These are phyloP conservation scores for Dromaius novaehollandiae DNA, from an alignment of 2,113 vertebrate genomes.

Conservation along the genomic window DNA sequence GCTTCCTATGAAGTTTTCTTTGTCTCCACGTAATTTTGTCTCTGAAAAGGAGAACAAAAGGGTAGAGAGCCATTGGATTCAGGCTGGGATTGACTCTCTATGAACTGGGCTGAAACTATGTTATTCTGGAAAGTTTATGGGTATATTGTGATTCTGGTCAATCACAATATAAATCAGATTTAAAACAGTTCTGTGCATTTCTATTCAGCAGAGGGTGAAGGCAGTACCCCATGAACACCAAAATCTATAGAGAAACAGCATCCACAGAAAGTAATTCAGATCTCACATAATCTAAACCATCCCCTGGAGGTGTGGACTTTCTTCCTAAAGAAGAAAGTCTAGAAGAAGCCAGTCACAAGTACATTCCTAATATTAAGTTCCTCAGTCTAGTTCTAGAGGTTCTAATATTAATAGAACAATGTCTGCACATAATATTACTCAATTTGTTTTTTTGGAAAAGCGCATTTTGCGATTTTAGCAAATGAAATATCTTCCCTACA, in stretches of 20 bases:
- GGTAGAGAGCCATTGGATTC: background rate
- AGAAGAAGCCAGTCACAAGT: too few species aligned
- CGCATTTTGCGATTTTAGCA: background rate
- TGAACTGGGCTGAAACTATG: too few species aligned
- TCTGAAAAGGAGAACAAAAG: background rate
- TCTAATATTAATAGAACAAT: too few species aligned
- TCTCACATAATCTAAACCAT: too few species aligned
- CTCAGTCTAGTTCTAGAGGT: too few species aligned
- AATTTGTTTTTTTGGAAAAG: too few species aligned
- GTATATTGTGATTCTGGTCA: background rate
- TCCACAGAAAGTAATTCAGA: too few species aligned
- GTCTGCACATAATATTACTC: too few species aligned
- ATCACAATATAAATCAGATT: background rate
- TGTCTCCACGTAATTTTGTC: background rate
- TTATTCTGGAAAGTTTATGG: background rate
- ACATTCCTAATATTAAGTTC: too few species aligned
- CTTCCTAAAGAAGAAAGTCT: too few species aligned
- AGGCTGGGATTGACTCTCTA: background rate
- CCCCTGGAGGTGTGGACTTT: too few species aligned
- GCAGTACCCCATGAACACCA: background rate
- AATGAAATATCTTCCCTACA: background rate
- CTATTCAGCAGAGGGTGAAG: background rate
- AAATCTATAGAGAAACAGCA: too few species aligned
- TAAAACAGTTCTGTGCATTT: background rate
- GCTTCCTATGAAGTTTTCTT: background rate